Conservation (phyloP, 2,888 invertebrate genomes). For the Drosophila putrida region DNA sequence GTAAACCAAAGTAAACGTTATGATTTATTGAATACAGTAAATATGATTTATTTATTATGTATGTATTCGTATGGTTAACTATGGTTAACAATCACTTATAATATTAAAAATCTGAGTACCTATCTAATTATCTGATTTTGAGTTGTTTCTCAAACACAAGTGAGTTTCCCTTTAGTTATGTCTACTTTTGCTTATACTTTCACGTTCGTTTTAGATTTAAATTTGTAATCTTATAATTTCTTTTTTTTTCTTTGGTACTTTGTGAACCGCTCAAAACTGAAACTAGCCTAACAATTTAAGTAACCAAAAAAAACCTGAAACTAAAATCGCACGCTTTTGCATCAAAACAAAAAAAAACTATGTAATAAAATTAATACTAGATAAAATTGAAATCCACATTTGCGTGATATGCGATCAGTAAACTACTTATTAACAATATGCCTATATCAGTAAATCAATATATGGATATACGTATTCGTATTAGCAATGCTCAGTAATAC, state of each 20-base stretch:
- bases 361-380: conserved; percentile 40
- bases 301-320: conserved; percentile 69
- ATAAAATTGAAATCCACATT: conserved; percentile 66
- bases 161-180: conserved; percentile 46
- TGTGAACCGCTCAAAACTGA: conserved; percentile 78
- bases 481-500: conserved; percentile 76
- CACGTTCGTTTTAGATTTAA: conserved; percentile 38
- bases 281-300: conserved; percentile 79
- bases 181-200: conserved; percentile 42
- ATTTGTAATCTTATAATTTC: conserved; percentile 48
- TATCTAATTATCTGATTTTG: conserved; percentile 26
- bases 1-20: conserved; percentile 30
- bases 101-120: conserved; percentile 22
- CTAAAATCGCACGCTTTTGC: conserved; percentile 85
- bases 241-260: conserved; percentile 49
- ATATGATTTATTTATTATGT: conserved; percentile 25
- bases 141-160: conserved; percentile 40
- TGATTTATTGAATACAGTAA: conserved; percentile 31
- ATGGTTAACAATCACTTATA: conserved; percentile 1
- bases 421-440: conserved; percentile 60
- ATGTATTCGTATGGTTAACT: conserved; percentile 34
- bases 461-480: conserved; percentile 56
- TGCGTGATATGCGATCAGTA: conserved; percentile 76
- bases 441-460: conserved; percentile 61
- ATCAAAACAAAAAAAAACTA: conserved; percentile 66